Evolutionary conservation across 2,888 invertebrate genomes (phyloP).

Genomic region (Tryphoninae sp.): DNA sequence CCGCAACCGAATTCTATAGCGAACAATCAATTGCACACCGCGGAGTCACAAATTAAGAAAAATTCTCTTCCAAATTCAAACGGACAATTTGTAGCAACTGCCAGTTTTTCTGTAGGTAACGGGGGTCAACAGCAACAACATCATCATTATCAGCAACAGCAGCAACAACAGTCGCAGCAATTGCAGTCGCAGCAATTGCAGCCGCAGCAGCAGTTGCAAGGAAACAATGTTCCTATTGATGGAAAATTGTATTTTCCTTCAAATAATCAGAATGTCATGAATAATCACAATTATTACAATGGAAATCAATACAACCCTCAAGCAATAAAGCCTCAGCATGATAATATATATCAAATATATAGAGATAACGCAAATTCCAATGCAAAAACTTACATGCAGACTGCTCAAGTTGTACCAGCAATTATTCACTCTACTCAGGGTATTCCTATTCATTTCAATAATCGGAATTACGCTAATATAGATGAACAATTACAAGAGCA

Average conservation of each 20-base stretch:
- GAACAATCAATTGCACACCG: slow-evolving; percentile 57
- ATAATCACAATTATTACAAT: slow-evolving; percentile 62
- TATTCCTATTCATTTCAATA: slow-evolving; percentile 64
- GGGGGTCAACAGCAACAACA: slow-evolving; percentile 46
- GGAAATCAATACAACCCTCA: slow-evolving; percentile 66
- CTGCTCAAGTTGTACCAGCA: slow-evolving; percentile 72
- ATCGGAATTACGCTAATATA: slow-evolving; percentile 64
- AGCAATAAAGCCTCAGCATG: slow-evolving; percentile 62
- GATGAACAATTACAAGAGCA: slow-evolving; percentile 47
- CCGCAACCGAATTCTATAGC: slow-evolving; percentile 56
- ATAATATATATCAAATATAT: slow-evolving; percentile 62
- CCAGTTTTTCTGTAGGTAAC: slow-evolving; percentile 73
- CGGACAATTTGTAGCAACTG: slow-evolving; percentile 72
- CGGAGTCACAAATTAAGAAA: slow-evolving; percentile 67
- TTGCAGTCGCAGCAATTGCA: not conserved
- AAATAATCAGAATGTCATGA: slow-evolving; percentile 24
- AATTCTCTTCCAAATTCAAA: slow-evolving; percentile 52
- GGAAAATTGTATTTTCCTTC: slow-evolving; percentile 31
- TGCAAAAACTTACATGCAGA: slow-evolving; percentile 65
- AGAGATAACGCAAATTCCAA: slow-evolving; percentile 52
- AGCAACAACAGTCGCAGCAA: not conserved
- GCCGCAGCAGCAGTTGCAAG: not conserved
- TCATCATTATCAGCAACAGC: not conserved
- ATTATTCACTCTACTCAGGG: slow-evolving; percentile 70
- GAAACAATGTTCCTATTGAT: slow-evolving; percentile 29